phyloP scores from a whole-genome alignment of 2,888 invertebrate genomes.

The Orchestes rusci region DNA sequence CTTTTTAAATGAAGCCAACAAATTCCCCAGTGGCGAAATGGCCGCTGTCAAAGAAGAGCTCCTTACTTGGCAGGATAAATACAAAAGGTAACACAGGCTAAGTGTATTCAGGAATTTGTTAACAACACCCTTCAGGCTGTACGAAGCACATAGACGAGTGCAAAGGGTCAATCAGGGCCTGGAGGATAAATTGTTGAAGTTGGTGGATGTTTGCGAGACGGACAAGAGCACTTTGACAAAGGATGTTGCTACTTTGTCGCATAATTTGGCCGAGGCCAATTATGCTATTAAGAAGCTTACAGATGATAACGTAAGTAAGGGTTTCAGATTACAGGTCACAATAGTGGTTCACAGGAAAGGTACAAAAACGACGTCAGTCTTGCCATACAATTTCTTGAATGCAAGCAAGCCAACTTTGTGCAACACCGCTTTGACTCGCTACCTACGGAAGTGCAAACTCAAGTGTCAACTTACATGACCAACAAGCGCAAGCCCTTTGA shows the following conservation, averaged over 20 bases:
- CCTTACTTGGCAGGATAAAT: conserved; percentile 85
- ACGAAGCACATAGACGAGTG: conserved; percentile 88
- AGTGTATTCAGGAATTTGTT: too few relatives aligned
- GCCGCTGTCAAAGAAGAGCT: conserved; percentile 77
- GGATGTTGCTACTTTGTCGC: conserved; percentile 79
- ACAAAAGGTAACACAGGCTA: conserved; percentile 77
- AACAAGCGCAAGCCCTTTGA: conserved; percentile 52
- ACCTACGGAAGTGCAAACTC: conserved; percentile 83
- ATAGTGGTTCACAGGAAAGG: conserved; percentile 64
- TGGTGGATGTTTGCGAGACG: conserved; percentile 87
- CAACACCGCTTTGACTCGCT: conserved; percentile 84
- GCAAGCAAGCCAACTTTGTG: conserved; percentile 91
- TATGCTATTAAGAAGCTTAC: conserved; percentile 75
- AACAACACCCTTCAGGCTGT: conserved; percentile 71
- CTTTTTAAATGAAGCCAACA: conserved; percentile 61
- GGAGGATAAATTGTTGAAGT: conserved; percentile 86
- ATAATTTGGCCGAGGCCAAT: conserved; percentile 77
- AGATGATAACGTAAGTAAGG: conserved; percentile 70
- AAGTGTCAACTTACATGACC: conserved; percentile 72
- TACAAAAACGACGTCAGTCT: conserved; percentile 90
- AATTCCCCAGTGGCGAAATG: conserved; percentile 58
- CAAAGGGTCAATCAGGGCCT: conserved; percentile 92
- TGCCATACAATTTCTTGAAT: conserved; percentile 89
- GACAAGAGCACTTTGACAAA: conserved; percentile 81
- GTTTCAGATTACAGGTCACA: neutral